Percentiles rank a stretch among this genome's conserved stretches.
Conservation (phyloP, 2,797 vertebrate genomes). For the Pseudotriccus pelzelni region DNA sequence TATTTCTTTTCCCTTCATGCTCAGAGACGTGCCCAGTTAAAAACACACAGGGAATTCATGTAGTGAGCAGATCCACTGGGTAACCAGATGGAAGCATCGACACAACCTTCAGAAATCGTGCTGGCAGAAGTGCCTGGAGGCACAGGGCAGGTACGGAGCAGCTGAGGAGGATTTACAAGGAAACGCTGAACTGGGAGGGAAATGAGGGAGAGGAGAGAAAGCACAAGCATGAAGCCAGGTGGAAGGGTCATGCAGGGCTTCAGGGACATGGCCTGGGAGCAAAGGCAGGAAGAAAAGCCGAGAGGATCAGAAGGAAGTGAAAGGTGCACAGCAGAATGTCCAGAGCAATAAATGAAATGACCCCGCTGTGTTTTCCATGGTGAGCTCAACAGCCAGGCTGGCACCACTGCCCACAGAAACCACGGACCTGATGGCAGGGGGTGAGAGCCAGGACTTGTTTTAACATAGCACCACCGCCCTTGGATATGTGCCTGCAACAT, state of each 20-base stretch:
- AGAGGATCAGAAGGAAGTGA: background rate
- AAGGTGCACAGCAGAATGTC: background rate
- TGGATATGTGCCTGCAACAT: accelerated
- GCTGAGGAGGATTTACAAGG: background rate
- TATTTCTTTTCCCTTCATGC: background rate
- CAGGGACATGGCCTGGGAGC: background rate
- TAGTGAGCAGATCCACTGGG: background rate
- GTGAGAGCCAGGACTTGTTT: background rate
- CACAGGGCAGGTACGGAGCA: background rate
- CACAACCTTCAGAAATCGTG: background rate
- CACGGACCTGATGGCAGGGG: too few relatives aligned
- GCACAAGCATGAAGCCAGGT: background rate
- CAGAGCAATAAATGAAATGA: background rate
- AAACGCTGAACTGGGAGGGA: background rate
- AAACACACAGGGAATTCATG: background rate
- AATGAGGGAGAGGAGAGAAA: background rate
- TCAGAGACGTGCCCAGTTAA: background rate
- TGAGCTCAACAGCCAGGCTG: background rate
- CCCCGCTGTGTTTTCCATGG: background rate
- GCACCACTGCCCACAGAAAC: background rate
- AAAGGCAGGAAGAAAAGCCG: background rate
- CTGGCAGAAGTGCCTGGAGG: constrained; percentile 31
- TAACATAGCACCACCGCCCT: background rate
- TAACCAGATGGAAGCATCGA: background rate
- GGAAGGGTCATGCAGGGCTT: background rate